These are phyloP conservation scores for Maniola jurtina DNA, from an alignment of 1,140 invertebrate genomes.

Conservation along the genomic window DNA sequence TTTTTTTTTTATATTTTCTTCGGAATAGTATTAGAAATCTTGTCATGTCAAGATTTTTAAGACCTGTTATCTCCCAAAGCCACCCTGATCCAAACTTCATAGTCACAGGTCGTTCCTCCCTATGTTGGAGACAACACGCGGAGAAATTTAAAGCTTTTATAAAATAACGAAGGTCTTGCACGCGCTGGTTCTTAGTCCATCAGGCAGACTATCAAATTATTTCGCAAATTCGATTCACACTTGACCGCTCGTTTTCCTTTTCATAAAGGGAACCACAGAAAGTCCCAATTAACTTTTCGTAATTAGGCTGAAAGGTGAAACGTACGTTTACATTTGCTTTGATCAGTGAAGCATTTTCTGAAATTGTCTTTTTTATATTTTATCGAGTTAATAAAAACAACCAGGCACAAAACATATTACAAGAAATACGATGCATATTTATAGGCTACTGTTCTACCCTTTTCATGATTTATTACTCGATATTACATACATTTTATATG, in stretches of 20 bases:
- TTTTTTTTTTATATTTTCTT: too few relatives aligned
- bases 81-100: too few relatives aligned
- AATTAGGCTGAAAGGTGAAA: conserved; percentile 1
- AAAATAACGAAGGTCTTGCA: too few relatives aligned
- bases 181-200: too few relatives aligned
- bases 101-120: too few relatives aligned
- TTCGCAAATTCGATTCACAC: neutral
- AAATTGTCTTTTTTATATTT: conserved; percentile 29
- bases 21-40: too few relatives aligned
- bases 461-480: conserved; percentile 29
- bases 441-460: conserved; percentile 24
- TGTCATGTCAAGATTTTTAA: too few relatives aligned
- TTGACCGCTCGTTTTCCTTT: neutral
- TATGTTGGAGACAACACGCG: too few relatives aligned
- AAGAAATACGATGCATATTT: conserved; percentile 29
- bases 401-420: conserved; percentile 21
- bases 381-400: conserved; percentile 24
- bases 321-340: conserved; percentile 1
- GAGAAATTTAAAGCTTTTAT: too few relatives aligned
- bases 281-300: neutral
- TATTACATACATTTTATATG: conserved; percentile 17
- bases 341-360: neutral
- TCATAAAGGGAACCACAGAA: neutral
- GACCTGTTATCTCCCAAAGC: too few relatives aligned
- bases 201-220: neutral